Conservation (phyloP, 2,888 invertebrate genomes). For the Tiliacea citrago region DNA sequence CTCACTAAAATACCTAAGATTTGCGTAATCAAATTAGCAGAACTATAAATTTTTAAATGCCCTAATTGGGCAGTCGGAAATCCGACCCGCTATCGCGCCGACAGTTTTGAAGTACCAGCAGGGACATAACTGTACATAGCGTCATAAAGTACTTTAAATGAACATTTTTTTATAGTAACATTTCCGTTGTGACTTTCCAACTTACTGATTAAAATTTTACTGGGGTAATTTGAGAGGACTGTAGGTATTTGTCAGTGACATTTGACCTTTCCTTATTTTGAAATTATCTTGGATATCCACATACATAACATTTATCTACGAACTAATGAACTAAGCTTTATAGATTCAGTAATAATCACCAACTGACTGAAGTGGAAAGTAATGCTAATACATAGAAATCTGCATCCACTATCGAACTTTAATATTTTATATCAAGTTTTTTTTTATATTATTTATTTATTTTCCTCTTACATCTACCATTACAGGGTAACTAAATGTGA, state of each 20-base stretch:
- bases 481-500: too few species aligned
- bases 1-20: constrained; percentile 24
- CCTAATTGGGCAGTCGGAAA: constrained; percentile 55
- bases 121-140: constrained; percentile 47
- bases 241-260: not conserved
- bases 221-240: constrained; percentile 30
- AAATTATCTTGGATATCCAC: not conserved
- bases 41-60: constrained; percentile 40
- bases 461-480: too few species aligned
- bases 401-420: too few species aligned
- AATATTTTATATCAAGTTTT: too few species aligned
- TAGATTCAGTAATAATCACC: not conserved
- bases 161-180: constrained; percentile 44
- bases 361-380: not conserved
- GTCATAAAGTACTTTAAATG: constrained; percentile 50
- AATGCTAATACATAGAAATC: not conserved
- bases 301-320: not conserved
- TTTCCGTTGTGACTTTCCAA: constrained; percentile 56
- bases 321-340: not conserved
- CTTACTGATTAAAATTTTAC: constrained; percentile 53
- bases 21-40: constrained; percentile 44
- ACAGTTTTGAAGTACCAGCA: constrained; percentile 28
- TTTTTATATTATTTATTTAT: too few species aligned
- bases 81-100: constrained; percentile 35
- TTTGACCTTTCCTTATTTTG: constrained; percentile 50